A percentile compares a stretch with the other conserved stretches of the same genome.
phyloP scores from a whole-genome alignment of 2,113 vertebrate species.

The Clarias macrocephalus region DNA sequence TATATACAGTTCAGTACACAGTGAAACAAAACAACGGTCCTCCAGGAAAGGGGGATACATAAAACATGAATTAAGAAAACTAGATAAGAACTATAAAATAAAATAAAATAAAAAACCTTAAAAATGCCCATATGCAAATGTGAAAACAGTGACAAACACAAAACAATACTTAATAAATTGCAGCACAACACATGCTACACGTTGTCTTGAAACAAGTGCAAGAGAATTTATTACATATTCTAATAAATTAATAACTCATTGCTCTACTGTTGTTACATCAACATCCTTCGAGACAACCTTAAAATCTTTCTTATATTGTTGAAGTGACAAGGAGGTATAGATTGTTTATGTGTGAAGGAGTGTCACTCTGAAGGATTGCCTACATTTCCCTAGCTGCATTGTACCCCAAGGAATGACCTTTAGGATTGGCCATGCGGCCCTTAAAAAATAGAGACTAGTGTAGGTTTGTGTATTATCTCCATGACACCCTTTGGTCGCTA shows the following conservation, averaged over 20 bases:
- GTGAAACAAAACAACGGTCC: too few relatives aligned
- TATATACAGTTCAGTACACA: too few relatives aligned
- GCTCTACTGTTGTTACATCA: background rate
- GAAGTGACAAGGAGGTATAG: conserved; percentile 5
- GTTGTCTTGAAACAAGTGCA: background rate
- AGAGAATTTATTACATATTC: background rate
- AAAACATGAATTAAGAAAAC: too few relatives aligned
- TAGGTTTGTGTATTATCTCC: conserved; percentile 53
- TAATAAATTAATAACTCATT: too few relatives aligned
- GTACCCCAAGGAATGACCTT: conserved; percentile 60
- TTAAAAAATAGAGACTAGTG: conserved; percentile 66
- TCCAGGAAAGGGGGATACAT: too few relatives aligned
- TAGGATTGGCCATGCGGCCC: conserved; percentile 63
- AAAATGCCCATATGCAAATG: background rate
- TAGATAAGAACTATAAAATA: too few relatives aligned
- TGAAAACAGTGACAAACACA: background rate
- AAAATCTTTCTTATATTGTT: background rate
- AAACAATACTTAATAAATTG: too few relatives aligned
- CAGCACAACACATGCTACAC: background rate
- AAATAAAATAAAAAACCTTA: too few relatives aligned
- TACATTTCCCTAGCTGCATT: conserved; percentile 56
- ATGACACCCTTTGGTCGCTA: conserved; percentile 64
- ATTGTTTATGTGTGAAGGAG: too few relatives aligned
- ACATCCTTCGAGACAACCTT: background rate
- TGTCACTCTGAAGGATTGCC: background rate